Evolutionary conservation across 2,888 invertebrate species (phyloP).

Genomic region (Copidosoma aretas): DNA sequence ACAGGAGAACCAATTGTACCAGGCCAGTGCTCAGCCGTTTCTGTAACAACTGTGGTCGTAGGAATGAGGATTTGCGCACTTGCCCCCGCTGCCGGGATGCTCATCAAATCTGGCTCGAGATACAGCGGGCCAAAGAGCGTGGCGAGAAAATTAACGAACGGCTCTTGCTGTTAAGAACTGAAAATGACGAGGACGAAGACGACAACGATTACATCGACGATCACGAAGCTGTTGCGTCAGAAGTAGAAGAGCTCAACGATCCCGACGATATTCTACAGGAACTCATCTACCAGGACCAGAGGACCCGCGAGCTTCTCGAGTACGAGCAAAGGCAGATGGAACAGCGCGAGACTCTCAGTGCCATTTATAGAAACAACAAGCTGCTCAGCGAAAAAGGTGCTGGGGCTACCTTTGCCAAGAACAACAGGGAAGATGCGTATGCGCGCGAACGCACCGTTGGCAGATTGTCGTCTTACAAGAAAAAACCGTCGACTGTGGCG

Average conservation of each 20-base stretch:
- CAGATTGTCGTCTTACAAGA: not conserved
- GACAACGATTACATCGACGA: not conserved
- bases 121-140: not conserved
- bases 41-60: slow-evolving; percentile 32
- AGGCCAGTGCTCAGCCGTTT: not conserved
- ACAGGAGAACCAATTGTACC: slow-evolving; percentile 13
- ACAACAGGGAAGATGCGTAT: not conserved
- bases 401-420: too few species aligned
- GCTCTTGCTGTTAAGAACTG: not conserved
- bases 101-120: not conserved
- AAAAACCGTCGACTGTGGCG: not conserved
- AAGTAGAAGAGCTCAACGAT: not conserved
- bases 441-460: too few species aligned
- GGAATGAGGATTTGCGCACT: slow-evolving; percentile 15
- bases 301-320: not conserved
- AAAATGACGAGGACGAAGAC: not conserved
- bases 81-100: slow-evolving; percentile 22
- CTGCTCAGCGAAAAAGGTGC: too few species aligned
- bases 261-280: slow-evolving; percentile 16
- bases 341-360: too few species aligned
- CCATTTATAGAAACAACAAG: too few species aligned
- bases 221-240: not conserved
- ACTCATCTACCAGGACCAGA: slow-evolving; percentile 11
- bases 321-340: too few species aligned
- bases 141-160: not conserved